Conservation (phyloP, 2,797 vertebrate genomes). For the Danionella dracula region DNA sequence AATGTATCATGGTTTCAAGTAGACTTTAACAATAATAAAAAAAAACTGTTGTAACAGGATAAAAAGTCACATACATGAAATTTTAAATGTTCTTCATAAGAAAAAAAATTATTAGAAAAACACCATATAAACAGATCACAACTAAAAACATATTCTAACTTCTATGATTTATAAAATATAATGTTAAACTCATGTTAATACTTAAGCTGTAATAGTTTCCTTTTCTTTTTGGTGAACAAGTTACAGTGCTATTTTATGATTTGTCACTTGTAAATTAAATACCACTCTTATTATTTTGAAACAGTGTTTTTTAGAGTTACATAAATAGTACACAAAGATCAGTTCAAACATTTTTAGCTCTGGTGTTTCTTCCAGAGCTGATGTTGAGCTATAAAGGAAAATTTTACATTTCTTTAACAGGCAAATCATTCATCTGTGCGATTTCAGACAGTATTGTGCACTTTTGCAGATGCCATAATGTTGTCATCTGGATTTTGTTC, state of each 20-base stretch:
- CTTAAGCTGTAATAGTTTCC: background rate
- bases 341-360: no score
- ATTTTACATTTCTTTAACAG: no score
- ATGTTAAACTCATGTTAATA: background rate
- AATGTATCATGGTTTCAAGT: no score
- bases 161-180: background rate
- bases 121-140: background rate
- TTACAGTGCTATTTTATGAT: background rate
- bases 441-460: background rate
- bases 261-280: background rate
- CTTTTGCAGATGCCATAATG: background rate
- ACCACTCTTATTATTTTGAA: background rate
- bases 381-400: no score
- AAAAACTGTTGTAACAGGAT: no score
- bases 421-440: no score
- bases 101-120: background rate
- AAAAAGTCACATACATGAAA: background rate
- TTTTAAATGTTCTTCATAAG: background rate
- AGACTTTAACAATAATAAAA: no score
- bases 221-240: background rate
- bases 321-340: no score
- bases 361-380: no score
- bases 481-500: constrained; percentile 34
- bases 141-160: background rate
- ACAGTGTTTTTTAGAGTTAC: no score